Evolutionary conservation across 2,888 invertebrate genomes (phyloP).

Genomic region (Mythimna loreyi): DNA sequence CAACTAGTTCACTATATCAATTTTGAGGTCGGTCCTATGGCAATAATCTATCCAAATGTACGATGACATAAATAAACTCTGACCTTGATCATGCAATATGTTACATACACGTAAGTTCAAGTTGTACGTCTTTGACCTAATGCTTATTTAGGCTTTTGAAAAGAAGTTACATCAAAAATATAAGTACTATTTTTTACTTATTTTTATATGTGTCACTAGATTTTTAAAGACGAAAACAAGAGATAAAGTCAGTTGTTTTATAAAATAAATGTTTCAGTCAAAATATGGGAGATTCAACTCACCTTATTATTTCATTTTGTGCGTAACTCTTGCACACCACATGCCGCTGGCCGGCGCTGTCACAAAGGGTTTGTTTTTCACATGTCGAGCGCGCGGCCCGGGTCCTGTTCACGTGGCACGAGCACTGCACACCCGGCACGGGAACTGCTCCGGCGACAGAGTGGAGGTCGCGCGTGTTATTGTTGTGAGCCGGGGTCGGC

Average conservation of each 20-base stretch:
- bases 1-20: constrained; percentile 65
- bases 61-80: constrained; percentile 39
- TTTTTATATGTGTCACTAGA: background rate
- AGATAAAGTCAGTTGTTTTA: background rate
- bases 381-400: constrained; percentile 72
- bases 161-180: constrained; percentile 29
- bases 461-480: constrained; percentile 76
- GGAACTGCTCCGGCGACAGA: constrained; percentile 62
- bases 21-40: constrained; percentile 48
- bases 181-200: background rate
- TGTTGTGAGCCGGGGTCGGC: constrained; percentile 71
- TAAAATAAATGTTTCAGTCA: constrained; percentile 15
- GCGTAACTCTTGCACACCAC: constrained; percentile 77
- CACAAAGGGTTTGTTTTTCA: constrained; percentile 77
- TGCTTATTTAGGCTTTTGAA: constrained; percentile 6
- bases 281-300: constrained; percentile 60
- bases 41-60: constrained; percentile 32
- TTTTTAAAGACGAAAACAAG: constrained; percentile 2
- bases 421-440: constrained; percentile 77
- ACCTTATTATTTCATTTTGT: constrained; percentile 90
- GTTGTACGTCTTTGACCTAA: constrained; percentile 32
- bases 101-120: constrained; percentile 14
- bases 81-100: constrained; percentile 52
- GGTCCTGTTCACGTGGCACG: constrained; percentile 72
- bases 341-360: constrained; percentile 77